A percentile compares a stretch with the other conserved stretches of the same genome.
Conservation (phyloP, 1,140 invertebrate species). For the Planococcus citri region DNA sequence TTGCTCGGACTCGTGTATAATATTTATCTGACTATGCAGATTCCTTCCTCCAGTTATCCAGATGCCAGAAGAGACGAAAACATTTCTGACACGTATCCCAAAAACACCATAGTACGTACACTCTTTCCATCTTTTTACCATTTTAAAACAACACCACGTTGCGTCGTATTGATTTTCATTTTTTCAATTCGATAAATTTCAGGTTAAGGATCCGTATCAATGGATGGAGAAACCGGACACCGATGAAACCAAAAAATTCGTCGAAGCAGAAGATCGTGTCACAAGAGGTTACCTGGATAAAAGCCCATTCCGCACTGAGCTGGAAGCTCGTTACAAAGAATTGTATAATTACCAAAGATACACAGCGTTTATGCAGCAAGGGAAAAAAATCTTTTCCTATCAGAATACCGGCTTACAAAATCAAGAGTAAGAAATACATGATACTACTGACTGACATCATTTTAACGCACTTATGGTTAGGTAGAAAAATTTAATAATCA, state of each 20-base stretch:
- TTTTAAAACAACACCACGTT: too few species aligned
- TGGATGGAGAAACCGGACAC: slow-evolving; percentile 94
- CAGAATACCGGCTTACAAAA: slow-evolving; percentile 92
- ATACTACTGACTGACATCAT: too few species aligned
- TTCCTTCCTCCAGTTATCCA: too few species aligned
- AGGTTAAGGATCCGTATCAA: slow-evolving; percentile 86
- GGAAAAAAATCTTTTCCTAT: slow-evolving; percentile 80
- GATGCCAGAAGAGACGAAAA: neutral
- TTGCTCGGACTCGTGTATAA: too few species aligned
- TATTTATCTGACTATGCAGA: too few species aligned
- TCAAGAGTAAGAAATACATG: slow-evolving; percentile 64
- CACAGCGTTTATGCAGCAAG: slow-evolving; percentile 69
- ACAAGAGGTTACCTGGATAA: slow-evolving; percentile 71
- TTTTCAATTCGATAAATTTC: too few species aligned
- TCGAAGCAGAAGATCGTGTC: slow-evolving; percentile 81
- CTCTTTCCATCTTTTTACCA: too few species aligned
- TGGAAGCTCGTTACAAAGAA: slow-evolving; percentile 67
- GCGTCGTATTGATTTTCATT: too few species aligned
- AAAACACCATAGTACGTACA: neutral
- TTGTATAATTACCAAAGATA: slow-evolving; percentile 95
- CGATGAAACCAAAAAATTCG: slow-evolving; percentile 81
- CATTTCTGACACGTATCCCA: neutral
- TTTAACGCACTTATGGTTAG: neutral
- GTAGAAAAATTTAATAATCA: too few species aligned
- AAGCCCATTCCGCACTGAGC: slow-evolving; percentile 55